Evolutionary conservation across 2,888 invertebrate genomes (phyloP), one percentile per base, ranked within the genome.

Genomic region (Conomelus anceps): DNA sequence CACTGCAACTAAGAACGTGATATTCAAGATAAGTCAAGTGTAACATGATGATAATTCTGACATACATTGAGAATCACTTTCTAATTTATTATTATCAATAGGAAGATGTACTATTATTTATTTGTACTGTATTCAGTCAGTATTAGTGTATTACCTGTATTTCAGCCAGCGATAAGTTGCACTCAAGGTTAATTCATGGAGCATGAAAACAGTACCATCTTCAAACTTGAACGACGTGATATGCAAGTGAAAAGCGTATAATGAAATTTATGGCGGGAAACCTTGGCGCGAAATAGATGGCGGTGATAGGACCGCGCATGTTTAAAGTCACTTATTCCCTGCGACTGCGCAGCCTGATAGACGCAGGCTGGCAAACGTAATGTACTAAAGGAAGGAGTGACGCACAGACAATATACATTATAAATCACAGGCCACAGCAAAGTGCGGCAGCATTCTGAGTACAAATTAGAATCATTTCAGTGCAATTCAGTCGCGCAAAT

Each of bases 381-480:
- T 63, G 63, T n/a, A n/a, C n/a, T n/a, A n/a, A n/a, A 63, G n/a
- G 63, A n/a, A 63, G 63, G n/a, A 63, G n/a, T 63, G 63, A 63
- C 63, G 86, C 23, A 86, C 26, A 29, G 86, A 86, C 86, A 86
- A 86, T 86, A 86, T 86, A 23, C 29, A 86, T 63, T 86, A 86
- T 86, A 86, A 86, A 86, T 86, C 86, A 86, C 86, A 86, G 86
- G 11, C 23, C 24, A 22, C 22, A 24, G 24, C 6, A 20, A 6
- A 29, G 22, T 24, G 86, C 23, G 7, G 22, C 23, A 26, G 86
- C 86, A 86, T 86, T 86, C 86, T 86, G 86, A 13, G 86, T 86
- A 86, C 86, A 86, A 86, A 86, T 86, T 86, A 86, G 86, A 86
- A 86, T 86, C 86, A 86, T 86, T 86, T 86, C 86, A 29, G 24